Evolutionary conservation across 1,140 invertebrate genomes (phyloP), one percentile per base, ranked within the genome.

Genomic region (Heliconius himera): DNA sequence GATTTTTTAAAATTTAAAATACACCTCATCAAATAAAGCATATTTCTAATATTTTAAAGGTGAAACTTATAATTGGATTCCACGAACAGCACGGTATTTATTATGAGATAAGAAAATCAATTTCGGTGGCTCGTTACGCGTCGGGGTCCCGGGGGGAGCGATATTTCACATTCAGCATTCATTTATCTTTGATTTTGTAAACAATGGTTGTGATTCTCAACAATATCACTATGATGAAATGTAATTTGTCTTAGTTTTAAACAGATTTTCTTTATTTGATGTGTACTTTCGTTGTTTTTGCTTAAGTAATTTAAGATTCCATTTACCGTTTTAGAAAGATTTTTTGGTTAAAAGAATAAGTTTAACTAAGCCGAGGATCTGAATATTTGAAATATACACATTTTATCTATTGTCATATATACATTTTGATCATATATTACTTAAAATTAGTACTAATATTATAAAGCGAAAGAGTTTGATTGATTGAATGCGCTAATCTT

Each of bases 171-270:
- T n/a, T 8, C 41, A 29, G 38, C 60, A 60, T 76, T 49, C 22
- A 76, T 76, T 76, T 76, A 76, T 70, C 74, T 70, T 46, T 33
- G 38, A 54, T 70, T 70, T 76, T 76, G 74, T 76, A 46, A 29
- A 46, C 33, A 9, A 20, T 26, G 60, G 56, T 41, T 76, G 60
- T 49, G 36, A 76, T 46, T 70, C 33, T 66, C 60, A 66, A 66
- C 54, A 76, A 76, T 76, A 70, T 76, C n/a, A 36, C 74, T 70
- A 29, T 70, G 74, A 46, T 29, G 74, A 76, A 76, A 66, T 46
- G 13, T 66, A 29, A 66, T 66, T 66, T 66, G 60, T 66, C 60
- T 66, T 66, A 26, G 11, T 66, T 66, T 66, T 66, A 66, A 66
- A 16, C 22, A 66, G 13, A 26, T 66, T 66, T 66, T 66, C 9